Evolutionary conservation across 2,888 invertebrate species (phyloP), one percentile per base, ranked within the genome.

Genomic region (Brenthis hecate): DNA sequence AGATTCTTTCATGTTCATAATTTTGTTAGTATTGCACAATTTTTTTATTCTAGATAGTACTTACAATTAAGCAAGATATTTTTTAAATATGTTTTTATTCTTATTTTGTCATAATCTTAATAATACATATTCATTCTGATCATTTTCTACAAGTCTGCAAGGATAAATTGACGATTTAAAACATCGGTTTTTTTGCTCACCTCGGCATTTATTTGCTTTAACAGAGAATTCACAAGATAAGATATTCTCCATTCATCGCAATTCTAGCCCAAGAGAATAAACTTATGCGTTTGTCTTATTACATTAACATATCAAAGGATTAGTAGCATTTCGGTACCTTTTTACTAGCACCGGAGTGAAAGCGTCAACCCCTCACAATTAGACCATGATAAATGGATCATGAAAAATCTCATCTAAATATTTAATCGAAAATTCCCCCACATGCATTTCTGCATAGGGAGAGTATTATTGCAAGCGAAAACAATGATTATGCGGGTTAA

Each of bases 331-430:
- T 78, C 68, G 80, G 79, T 75, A 74, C 81, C 81, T 69, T 68
- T 28, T 68, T 16, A 80, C 83, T 86, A 83, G 85, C 86, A 85
- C 83, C 84, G 82, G 75, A 73, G 79, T 82, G 79, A 80, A 81
- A 82, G 79, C 82, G 80, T 80, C 83, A 80, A 80, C 87, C 89
- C 90, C 83, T 82, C 79, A 88, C 87, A 91, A 91, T 91, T 91
- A 92, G 86, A 87, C 84, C 83, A 84, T 91, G 91, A 92, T 92
- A 89, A 91, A 92, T 92, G 92, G 90, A 81, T 87, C 87, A 84
- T 84, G 89, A 89, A 90, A 91, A 91, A 91, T 91, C 90, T 89
- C 91, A 92, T 92, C 92, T 91, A 89, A 92, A 92, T 92, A 88
- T 91, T 91, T 92, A 92, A 92, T 92, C 86, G 89, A 85, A 90